phyloP scores from a whole-genome alignment of 1,140 invertebrate genomes.

The Andrena cerasifolii region DNA sequence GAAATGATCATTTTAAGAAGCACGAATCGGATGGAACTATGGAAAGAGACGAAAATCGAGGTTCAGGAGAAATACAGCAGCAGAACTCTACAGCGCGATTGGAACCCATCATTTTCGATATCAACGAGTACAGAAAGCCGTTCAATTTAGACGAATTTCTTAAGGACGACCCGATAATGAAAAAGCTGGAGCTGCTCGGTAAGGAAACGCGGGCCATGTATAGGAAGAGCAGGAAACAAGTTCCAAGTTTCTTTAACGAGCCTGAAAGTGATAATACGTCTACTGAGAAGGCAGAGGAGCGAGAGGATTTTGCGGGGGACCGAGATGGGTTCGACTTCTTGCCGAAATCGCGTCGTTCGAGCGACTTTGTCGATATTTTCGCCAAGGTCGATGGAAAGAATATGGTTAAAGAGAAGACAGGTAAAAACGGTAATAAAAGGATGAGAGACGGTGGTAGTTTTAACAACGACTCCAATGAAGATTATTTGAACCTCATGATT shows the following conservation, averaged over 20 bases:
- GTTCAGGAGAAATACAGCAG: conserved; percentile 38
- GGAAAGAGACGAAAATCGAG: neutral
- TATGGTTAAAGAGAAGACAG: too few relatives aligned
- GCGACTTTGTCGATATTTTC: neutral
- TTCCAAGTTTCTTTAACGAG: conserved; percentile 29
- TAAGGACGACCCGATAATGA: conserved; percentile 53
- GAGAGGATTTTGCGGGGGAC: too few relatives aligned
- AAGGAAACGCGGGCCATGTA: conserved; percentile 38
- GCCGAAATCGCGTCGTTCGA: neutral
- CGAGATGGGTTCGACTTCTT: neutral
- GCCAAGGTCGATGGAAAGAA: neutral
- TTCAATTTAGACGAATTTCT: conserved; percentile 70
- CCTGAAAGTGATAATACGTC: conserved; percentile 39
- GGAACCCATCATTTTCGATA: conserved; percentile 63
- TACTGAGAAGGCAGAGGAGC: neutral
- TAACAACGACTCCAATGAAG: conserved; percentile 14
- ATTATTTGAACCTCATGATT: conserved; percentile 33
- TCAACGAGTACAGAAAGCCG: conserved; percentile 67
- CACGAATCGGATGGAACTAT: neutral
- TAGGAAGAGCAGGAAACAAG: conserved; percentile 30
- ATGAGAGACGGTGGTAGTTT: neutral
- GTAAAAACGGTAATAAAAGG: too few relatives aligned
- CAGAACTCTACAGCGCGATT: conserved; percentile 50
- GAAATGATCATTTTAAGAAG: neutral
- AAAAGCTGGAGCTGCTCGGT: conserved; percentile 29